Conservation (phyloP, 2,888 invertebrate species). For the Sinopyrophorus schimmeli region DNA sequence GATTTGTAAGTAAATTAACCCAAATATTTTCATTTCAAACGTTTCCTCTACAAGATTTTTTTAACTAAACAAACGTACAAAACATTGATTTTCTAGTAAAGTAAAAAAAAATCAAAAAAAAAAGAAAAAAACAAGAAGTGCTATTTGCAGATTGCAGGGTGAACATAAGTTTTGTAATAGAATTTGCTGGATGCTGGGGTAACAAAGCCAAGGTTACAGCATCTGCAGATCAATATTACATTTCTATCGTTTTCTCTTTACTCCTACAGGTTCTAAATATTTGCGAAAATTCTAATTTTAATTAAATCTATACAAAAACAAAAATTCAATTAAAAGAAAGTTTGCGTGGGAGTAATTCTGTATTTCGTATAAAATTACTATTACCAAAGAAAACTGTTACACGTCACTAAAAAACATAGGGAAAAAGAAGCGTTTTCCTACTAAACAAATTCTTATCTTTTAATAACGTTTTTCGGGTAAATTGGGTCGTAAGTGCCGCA, state of each 20-base stretch:
- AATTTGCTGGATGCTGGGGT: conserved; percentile 12
- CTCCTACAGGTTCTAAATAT: conserved; percentile 1
- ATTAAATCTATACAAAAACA: background rate
- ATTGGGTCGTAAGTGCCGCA: conserved; percentile 21
- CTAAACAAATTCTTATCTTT: too few relatives aligned
- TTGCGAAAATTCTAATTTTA: conserved; percentile 3
- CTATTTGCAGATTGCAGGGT: background rate
- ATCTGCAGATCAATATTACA: conserved; percentile 43
- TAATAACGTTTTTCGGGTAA: too few relatives aligned
- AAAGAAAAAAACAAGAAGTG: background rate
- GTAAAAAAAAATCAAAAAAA: background rate
- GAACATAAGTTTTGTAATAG: background rate
- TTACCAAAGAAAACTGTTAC: too few relatives aligned
- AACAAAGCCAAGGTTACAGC: conserved; percentile 47
- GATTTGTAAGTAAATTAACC: too few relatives aligned
- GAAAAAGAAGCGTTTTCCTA: too few relatives aligned
- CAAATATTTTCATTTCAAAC: too few relatives aligned
- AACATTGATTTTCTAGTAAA: background rate
- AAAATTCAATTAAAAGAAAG: background rate
- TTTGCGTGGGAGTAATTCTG: background rate
- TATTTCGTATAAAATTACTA: background rate
- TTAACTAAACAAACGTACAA: too few relatives aligned
- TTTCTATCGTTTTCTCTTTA: conserved; percentile 28
- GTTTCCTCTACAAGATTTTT: too few relatives aligned
- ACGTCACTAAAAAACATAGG: too few relatives aligned